A percentile compares a stretch with the other conserved stretches of the same genome.
Evolutionary conservation across 2,888 invertebrate genomes (phyloP).

Genomic region (Drosophila siamana): DNA sequence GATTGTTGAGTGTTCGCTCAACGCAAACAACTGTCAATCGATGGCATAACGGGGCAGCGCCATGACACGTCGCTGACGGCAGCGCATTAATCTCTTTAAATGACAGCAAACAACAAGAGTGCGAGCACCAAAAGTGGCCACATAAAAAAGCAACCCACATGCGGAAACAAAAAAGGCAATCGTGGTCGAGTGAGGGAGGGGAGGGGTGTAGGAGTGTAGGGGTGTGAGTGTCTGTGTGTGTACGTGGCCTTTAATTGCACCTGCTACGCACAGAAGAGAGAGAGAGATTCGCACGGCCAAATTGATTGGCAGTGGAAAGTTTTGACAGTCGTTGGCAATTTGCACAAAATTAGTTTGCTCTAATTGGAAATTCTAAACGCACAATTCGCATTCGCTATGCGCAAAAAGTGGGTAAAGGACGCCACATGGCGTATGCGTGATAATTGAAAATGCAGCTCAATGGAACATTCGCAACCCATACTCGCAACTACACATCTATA

Average conservation of each 20-base stretch:
- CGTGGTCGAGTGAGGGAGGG: neutral
- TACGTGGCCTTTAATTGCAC: constrained; percentile 28
- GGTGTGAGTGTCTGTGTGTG: neutral
- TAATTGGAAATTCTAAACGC: constrained; percentile 72
- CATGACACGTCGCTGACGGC: constrained; percentile 62
- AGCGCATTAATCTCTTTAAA: constrained; percentile 69
- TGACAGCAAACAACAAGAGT: constrained; percentile 55
- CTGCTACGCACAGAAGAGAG: constrained; percentile 49
- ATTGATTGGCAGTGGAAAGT: constrained; percentile 53
- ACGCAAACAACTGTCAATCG: constrained; percentile 72
- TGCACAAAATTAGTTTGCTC: constrained; percentile 69
- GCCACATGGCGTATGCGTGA: constrained; percentile 32
- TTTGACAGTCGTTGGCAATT: constrained; percentile 45
- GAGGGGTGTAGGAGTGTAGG: too few species aligned
- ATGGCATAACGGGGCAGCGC: constrained; percentile 49
- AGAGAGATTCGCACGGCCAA: constrained; percentile 45
- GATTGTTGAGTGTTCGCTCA: constrained; percentile 37
- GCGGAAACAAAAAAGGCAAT: neutral
- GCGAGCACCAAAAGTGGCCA: constrained; percentile 15
- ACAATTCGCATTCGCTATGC: neutral
- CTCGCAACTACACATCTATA: constrained; percentile 6
- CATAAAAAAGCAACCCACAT: neutral
- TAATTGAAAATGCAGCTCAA: constrained; percentile 46
- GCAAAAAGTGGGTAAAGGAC: neutral
- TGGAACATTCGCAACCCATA: neutral